Conservation (phyloP, 2,797 vertebrate genomes). For the Masticophis lateralis region DNA sequence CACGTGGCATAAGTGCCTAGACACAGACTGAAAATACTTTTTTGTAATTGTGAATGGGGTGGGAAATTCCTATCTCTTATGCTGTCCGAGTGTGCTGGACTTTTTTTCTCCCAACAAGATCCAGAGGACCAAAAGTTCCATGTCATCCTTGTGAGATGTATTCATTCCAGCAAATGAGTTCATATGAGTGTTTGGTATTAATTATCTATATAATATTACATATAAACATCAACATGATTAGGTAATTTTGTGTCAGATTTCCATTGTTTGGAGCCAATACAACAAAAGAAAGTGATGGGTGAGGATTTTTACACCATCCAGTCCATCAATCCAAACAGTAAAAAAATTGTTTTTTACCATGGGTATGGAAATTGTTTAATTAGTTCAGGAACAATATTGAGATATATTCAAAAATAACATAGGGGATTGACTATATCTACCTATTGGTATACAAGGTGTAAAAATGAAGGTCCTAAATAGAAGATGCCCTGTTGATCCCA, state of each 20-base stretch:
- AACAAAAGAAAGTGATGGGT: background rate
- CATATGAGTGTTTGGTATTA: background rate
- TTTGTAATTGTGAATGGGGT: background rate
- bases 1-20: slow-evolving; percentile 10
- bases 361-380: background rate
- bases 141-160: background rate
- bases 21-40: background rate
- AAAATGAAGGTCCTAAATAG: background rate
- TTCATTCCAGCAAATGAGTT: background rate
- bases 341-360: background rate
- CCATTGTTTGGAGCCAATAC: background rate
- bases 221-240: background rate
- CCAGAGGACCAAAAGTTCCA: background rate
- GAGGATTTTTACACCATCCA: background rate
- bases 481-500: background rate
- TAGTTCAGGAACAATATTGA: background rate
- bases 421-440: background rate
- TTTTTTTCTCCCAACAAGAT: background rate
- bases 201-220: background rate
- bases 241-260: background rate
- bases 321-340: background rate
- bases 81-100: background rate
- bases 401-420: background rate
- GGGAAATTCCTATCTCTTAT: background rate
- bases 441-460: background rate